phyloP scores from a whole-genome alignment of 2,888 invertebrate species.

The Plutella xylostella region DNA sequence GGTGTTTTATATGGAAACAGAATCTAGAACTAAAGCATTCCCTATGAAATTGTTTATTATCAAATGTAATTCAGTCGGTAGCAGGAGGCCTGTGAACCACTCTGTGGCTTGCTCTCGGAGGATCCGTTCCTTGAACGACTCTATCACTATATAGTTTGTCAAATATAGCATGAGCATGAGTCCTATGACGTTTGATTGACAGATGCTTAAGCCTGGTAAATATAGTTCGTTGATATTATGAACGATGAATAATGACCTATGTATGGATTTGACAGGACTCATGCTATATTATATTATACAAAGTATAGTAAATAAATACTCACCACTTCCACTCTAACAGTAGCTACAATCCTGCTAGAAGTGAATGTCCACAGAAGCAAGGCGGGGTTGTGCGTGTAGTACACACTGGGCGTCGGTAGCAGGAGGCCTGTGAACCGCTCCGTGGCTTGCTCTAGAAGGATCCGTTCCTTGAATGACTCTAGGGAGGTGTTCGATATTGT shows the following conservation, averaged over 20 bases:
- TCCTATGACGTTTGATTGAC: too few relatives aligned
- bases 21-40: not conserved
- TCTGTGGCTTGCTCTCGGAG: conserved; percentile 50
- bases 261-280: too few relatives aligned
- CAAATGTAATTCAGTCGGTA: too few relatives aligned
- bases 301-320: too few relatives aligned
- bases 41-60: too few relatives aligned
- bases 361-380: conserved; percentile 52
- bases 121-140: conserved; percentile 44
- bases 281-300: too few relatives aligned
- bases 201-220: too few relatives aligned
- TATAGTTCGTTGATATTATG: too few relatives aligned
- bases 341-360: conserved; percentile 40
- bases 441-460: conserved; percentile 49
- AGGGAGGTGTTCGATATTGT: conserved; percentile 45
- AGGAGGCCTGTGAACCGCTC: conserved; percentile 40
- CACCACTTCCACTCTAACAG: conserved; percentile 42
- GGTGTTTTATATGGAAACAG: not conserved
- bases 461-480: conserved; percentile 41
- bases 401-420: conserved; percentile 37
- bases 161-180: too few relatives aligned
- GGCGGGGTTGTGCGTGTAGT: conserved; percentile 56
- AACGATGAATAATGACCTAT: too few relatives aligned
- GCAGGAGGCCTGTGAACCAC: conserved; percentile 36
- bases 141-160: too few relatives aligned